Conservation (phyloP, 2,888 invertebrate species). For the Apoderus coryli region DNA sequence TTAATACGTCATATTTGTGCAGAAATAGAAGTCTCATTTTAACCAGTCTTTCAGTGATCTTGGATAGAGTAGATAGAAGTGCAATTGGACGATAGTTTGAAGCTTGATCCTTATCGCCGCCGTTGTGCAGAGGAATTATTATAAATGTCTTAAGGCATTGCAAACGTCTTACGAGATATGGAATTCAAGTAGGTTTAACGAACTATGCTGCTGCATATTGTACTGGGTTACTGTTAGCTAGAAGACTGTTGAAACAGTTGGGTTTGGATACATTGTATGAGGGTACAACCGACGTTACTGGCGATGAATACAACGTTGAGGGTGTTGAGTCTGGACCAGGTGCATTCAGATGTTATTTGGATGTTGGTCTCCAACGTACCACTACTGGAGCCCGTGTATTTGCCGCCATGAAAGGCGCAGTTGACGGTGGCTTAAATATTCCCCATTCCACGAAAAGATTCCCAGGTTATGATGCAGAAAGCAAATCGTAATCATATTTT, state of each 20-base stretch:
- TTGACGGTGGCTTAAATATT: constrained; percentile 97
- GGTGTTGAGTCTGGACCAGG: constrained; percentile 84
- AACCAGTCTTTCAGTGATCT: too few species aligned
- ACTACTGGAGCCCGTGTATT: constrained; percentile 97
- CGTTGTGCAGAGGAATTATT: too few species aligned
- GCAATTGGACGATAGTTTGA: too few species aligned
- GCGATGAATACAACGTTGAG: constrained; percentile 93
- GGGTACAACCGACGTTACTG: constrained; percentile 82
- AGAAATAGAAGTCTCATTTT: too few species aligned
- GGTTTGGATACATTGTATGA: constrained; percentile 80
- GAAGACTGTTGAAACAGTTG: constrained; percentile 83
- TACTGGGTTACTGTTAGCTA: constrained; percentile 89
- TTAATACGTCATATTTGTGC: too few species aligned
- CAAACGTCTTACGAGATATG: too few species aligned
- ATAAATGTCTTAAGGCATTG: too few species aligned
- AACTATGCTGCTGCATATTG: constrained; percentile 99
- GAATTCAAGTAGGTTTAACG: constrained; percentile 94
- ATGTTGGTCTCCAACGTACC: constrained; percentile 93
- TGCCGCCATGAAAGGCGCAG: constrained; percentile 98
- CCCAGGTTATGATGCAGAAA: constrained; percentile 91
- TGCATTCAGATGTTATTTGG: constrained; percentile 93
- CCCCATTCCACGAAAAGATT: constrained; percentile 97
- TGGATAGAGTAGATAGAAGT: too few species aligned
- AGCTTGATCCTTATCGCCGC: too few species aligned
- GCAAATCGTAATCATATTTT: constrained; percentile 93